Percentiles rank a stretch among this genome's conserved stretches.
phyloP scores from a whole-genome alignment of 2,797 vertebrate genomes.

The Carcharodon carcharias region DNA sequence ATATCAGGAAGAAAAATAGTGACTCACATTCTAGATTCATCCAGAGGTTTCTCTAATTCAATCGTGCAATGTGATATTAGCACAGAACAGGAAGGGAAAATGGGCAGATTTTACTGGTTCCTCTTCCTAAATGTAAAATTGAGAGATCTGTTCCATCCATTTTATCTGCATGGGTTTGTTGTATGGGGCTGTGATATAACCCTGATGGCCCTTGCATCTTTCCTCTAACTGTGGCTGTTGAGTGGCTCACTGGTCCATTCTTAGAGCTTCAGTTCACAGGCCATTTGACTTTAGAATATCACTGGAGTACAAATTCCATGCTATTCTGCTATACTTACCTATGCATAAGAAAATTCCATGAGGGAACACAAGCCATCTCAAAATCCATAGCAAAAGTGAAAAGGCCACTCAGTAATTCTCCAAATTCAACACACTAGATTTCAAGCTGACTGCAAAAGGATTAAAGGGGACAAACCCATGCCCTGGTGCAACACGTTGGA shows the following conservation, averaged over 20 bases:
- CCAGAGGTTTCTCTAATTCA: background rate
- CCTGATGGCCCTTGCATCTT: background rate
- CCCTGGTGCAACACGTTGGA: too few relatives aligned
- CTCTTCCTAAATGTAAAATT: background rate
- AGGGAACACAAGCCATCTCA: too few relatives aligned
- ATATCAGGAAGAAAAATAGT: background rate
- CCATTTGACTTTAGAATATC: background rate
- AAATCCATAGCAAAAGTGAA: too few relatives aligned
- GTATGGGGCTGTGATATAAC: background rate
- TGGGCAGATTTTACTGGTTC: background rate
- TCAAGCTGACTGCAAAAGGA: too few relatives aligned
- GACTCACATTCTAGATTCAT: background rate
- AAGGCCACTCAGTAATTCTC: too few relatives aligned
- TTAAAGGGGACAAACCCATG: background rate
- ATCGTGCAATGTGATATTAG: background rate
- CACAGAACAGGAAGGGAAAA: too few relatives aligned
- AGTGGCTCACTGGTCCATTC: background rate
- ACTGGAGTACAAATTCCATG: too few relatives aligned
- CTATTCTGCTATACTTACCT: too few relatives aligned
- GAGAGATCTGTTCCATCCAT: background rate
- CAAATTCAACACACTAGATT: too few relatives aligned
- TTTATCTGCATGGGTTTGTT: background rate
- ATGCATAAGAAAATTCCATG: too few relatives aligned
- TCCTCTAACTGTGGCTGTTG: background rate
- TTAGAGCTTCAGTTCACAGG: background rate